These are phyloP conservation scores for Scomber colias DNA, from an alignment of 2,113 vertebrate species.

Conservation along the genomic window DNA sequence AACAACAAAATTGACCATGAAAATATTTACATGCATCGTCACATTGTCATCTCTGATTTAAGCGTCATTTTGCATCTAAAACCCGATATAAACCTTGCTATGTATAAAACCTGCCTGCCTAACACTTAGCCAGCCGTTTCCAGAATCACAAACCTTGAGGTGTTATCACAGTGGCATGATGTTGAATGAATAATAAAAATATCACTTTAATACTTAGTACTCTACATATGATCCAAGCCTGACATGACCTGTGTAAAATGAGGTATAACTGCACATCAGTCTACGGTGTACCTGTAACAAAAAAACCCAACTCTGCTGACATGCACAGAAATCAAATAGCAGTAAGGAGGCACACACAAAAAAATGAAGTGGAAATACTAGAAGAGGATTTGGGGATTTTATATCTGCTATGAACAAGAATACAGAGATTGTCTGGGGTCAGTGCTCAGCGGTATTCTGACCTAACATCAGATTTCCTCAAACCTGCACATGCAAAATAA, in stretches of 20 bases:
- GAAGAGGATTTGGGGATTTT: neutral
- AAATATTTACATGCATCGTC: conserved; percentile 70
- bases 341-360: conserved; percentile 15
- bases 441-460: conserved; percentile 31
- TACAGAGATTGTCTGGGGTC: neutral
- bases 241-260: conserved; percentile 65
- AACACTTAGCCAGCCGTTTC: conserved; percentile 47
- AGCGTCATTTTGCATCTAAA: conserved; percentile 63
- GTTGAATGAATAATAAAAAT: conserved; percentile 51
- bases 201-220: conserved; percentile 63
- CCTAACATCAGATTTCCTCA: neutral
- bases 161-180: conserved; percentile 65
- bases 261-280: conserved; percentile 72
- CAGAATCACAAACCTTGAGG: conserved; percentile 62
- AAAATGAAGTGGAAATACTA: neutral
- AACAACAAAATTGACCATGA: conserved; percentile 19
- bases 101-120: conserved; percentile 35
- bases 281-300: conserved; percentile 50
- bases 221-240: conserved; percentile 60
- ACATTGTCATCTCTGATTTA: conserved; percentile 46
- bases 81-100: conserved; percentile 42
- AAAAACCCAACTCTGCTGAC: neutral
- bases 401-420: neutral
- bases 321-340: conserved; percentile 13
- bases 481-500: conserved; percentile 12